Evolutionary conservation across 2,797 vertebrate genomes (phyloP).

Genomic region (Sebastes hopkinsi): DNA sequence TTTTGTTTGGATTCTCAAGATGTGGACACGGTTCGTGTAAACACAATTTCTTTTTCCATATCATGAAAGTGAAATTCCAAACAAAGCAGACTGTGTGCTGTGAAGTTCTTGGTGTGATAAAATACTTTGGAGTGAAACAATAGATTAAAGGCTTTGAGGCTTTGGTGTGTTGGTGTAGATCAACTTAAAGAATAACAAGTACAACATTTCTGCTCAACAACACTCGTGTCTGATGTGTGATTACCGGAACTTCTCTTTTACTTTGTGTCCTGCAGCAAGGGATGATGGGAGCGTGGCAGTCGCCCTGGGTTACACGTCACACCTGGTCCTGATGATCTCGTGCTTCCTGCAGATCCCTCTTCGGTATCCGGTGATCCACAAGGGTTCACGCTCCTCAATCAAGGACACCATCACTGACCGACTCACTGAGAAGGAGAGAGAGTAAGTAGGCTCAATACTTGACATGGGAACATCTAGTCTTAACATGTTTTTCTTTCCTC

Average conservation of each 20-base stretch:
- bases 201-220: neutral
- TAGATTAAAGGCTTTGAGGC: neutral
- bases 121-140: conserved; percentile 19
- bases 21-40: conserved; percentile 39
- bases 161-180: conserved; percentile 19
- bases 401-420: conserved; percentile 99
- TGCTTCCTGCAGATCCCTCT: conserved; percentile 98
- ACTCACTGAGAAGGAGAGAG: conserved; percentile 95
- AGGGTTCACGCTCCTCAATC: conserved; percentile 96
- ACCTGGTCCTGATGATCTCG: conserved; percentile 98
- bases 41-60: conserved; percentile 34
- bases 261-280: conserved; percentile 85
- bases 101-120: conserved; percentile 33
- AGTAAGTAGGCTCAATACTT: conserved; percentile 85
- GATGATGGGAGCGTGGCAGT: conserved; percentile 97
- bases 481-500: neutral
- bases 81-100: conserved; percentile 24
- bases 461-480: neutral
- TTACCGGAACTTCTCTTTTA: neutral
- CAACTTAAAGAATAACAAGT: conserved; percentile 15
- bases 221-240: neutral
- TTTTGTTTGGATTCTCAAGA: conserved; percentile 53
- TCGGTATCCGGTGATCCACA: conserved; percentile 96
- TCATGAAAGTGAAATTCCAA: conserved; percentile 32
- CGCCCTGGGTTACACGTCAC: conserved; percentile 96